A percentile compares a stretch with the other conserved stretches of the same genome.
phyloP scores from a whole-genome alignment of 2,888 invertebrate species.

The Lobophora halterata region DNA sequence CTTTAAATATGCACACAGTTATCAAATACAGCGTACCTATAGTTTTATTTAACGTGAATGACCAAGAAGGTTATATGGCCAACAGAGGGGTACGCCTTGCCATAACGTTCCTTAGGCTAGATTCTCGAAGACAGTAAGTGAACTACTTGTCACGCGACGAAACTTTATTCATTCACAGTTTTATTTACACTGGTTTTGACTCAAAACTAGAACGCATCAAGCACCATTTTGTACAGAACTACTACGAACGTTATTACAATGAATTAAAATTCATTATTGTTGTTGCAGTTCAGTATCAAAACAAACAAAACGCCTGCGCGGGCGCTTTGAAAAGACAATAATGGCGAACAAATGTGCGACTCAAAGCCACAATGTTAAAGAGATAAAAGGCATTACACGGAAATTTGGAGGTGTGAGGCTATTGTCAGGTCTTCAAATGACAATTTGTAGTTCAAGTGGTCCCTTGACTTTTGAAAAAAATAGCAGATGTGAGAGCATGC shows the following conservation, averaged over 20 bases:
- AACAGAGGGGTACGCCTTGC: too few relatives aligned
- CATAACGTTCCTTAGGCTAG: too few relatives aligned
- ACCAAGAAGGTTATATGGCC: too few relatives aligned
- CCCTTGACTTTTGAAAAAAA: slow-evolving; percentile 65
- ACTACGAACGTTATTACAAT: background rate
- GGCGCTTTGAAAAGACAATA: slow-evolving; percentile 64
- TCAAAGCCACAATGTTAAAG: slow-evolving; percentile 66
- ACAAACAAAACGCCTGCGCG: slow-evolving; percentile 72
- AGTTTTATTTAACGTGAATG: too few relatives aligned
- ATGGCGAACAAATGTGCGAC: slow-evolving; percentile 71
- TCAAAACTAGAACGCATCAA: slow-evolving; percentile 4
- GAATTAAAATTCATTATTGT: background rate
- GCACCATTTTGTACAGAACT: too few relatives aligned
- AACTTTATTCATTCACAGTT: slow-evolving; percentile 70
- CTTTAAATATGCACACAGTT: too few relatives aligned
- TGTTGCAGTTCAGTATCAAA: slow-evolving; percentile 53
- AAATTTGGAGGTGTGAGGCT: slow-evolving; percentile 68
- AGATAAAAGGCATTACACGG: slow-evolving; percentile 77
- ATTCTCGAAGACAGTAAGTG: too few relatives aligned
- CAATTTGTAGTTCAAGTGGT: slow-evolving; percentile 73
- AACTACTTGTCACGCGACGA: slow-evolving; percentile 69
- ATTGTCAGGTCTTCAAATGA: slow-evolving; percentile 66
- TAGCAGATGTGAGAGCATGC: slow-evolving; percentile 63
- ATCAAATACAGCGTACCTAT: too few relatives aligned
- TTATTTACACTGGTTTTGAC: slow-evolving; percentile 46